These are phyloP conservation scores for Chloroceryle aenea DNA, from an alignment of 2,113 vertebrate species.

Conservation along the genomic window DNA sequence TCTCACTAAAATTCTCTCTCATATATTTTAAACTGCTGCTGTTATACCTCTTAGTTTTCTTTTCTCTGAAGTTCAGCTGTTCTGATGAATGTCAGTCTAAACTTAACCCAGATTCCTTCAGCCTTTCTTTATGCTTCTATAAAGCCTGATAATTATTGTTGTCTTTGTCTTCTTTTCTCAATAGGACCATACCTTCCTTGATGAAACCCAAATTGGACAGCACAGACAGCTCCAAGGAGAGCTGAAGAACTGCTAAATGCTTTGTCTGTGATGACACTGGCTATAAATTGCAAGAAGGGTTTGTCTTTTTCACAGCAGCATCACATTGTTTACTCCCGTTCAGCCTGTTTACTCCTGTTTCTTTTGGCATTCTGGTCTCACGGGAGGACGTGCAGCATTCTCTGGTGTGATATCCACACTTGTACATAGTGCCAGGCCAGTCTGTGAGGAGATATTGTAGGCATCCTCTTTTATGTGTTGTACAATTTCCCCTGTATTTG, in stretches of 20 bases:
- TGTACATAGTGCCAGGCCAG: not conserved
- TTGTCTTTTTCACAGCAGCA: not conserved
- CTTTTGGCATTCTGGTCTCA: not conserved
- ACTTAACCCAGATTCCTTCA: not conserved
- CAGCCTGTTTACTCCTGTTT: not conserved
- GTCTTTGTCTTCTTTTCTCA: not conserved
- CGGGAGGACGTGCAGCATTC: not conserved
- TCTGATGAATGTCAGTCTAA: not conserved
- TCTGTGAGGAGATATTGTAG: not conserved
- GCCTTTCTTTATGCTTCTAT: not conserved
- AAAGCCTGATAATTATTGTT: not conserved
- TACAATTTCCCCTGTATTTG: not conserved
- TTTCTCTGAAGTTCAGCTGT: not conserved
- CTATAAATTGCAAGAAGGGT: not conserved
- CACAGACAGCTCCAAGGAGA: not conserved
- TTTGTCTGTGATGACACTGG: not conserved
- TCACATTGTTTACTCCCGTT: not conserved
- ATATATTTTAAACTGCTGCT: not conserved
- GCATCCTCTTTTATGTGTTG: not conserved
- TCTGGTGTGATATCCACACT: not conserved
- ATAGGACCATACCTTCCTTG: not conserved
- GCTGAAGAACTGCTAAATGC: not conserved
- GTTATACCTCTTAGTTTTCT: not conserved
- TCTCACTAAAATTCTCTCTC: not conserved
- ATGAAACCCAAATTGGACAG: not conserved